These are phyloP conservation scores for Nephrocerus scutellatus DNA, from an alignment of 2,888 invertebrate species.

Conservation along the genomic window DNA sequence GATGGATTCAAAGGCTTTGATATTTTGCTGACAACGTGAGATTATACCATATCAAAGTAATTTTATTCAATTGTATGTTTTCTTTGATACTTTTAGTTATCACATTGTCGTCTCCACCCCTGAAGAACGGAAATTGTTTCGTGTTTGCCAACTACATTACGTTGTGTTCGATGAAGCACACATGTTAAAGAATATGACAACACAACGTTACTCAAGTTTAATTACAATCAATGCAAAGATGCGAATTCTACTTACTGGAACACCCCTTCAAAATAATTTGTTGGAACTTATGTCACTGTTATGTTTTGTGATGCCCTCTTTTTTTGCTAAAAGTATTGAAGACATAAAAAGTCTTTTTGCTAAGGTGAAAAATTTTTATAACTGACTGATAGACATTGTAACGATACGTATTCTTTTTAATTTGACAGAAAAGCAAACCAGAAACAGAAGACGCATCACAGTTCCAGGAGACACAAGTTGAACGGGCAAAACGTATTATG, in stretches of 20 bases:
- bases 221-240: constrained; percentile 82
- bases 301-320: constrained; percentile 93
- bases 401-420: background rate
- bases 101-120: constrained; percentile 61
- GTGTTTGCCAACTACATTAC: constrained; percentile 82
- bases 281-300: constrained; percentile 91
- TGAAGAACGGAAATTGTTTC: constrained; percentile 85
- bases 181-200: constrained; percentile 96
- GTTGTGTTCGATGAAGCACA: constrained; percentile 96
- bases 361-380: constrained; percentile 48
- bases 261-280: constrained; percentile 93
- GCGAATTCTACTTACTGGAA: constrained; percentile 86
- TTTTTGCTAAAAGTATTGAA: constrained; percentile 82
- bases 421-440: constrained; percentile 49
- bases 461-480: constrained; percentile 87
- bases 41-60: constrained; percentile 17
- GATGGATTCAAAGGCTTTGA: constrained; percentile 68
- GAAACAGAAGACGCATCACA: constrained; percentile 57
- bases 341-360: constrained; percentile 83
- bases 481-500: constrained; percentile 92
- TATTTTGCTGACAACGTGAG: constrained; percentile 83
- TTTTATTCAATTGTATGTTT: background rate
- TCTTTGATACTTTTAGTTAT: constrained; percentile 29
- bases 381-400: background rate
- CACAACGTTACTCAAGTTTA: constrained; percentile 80